A percentile compares a stretch with the other conserved stretches of the same genome.
phyloP scores from a whole-genome alignment of 1,140 invertebrate genomes.

The Platorchestia sp. region DNA sequence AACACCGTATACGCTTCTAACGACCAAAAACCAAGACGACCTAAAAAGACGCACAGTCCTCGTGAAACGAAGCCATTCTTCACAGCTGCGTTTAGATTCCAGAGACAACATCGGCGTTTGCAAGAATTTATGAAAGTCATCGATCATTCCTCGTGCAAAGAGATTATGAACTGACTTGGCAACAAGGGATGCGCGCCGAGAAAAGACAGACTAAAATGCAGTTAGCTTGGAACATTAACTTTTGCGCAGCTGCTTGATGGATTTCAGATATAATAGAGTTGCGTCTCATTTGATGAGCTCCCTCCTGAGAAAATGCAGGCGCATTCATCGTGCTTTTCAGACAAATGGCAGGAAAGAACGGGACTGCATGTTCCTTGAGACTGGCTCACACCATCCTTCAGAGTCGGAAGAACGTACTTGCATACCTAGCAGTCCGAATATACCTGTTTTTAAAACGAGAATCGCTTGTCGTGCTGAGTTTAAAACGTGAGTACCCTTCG shows the following conservation, averaged over 20 bases:
- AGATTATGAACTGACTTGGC: conserved; percentile 43
- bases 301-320: background rate
- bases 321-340: background rate
- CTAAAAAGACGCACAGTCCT: background rate
- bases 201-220: background rate
- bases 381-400: background rate
- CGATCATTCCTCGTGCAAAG: conserved; percentile 42
- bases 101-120: conserved; percentile 47
- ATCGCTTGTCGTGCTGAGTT: no score
- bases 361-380: background rate
- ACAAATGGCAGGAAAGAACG: background rate
- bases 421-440: no score
- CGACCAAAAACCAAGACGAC: conserved; percentile 16
- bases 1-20: background rate
- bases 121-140: conserved; percentile 52
- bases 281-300: background rate
- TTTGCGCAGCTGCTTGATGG: background rate
- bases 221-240: background rate
- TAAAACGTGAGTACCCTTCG: no score
- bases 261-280: background rate
- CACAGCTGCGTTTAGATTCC: conserved; percentile 40
- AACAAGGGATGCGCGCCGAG: background rate
- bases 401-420: background rate
- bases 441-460: no score
- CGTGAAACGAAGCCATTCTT: conserved; percentile 35